Percentiles rank a stretch among this genome's conserved stretches.
Conservation (phyloP, 2,797 vertebrate genomes). For the Eospalax fontanierii region DNA sequence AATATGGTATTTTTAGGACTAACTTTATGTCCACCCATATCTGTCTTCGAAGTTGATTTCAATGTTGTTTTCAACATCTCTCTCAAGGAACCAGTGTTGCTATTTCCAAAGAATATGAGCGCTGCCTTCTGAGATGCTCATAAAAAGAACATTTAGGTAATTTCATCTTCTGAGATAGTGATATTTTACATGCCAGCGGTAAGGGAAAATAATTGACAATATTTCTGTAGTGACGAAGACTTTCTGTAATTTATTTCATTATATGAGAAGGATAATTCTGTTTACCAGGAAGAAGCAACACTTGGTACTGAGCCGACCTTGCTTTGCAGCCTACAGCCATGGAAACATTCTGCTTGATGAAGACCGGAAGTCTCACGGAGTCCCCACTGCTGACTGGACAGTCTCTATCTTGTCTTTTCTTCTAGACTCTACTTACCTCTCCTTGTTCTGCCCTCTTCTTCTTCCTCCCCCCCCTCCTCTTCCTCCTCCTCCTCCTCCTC, state of each 20-base stretch:
- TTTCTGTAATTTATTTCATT: conserved; percentile 52
- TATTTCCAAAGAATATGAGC: not conserved
- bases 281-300: not conserved
- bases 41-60: conserved; percentile 43
- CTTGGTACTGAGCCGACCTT: not conserved
- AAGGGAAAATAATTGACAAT: conserved; percentile 45
- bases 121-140: not conserved
- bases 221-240: conserved; percentile 3
- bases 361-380: not conserved
- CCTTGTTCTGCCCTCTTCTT: not conserved
- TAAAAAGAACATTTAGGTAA: no score
- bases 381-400: no score
- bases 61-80: conserved; percentile 33
- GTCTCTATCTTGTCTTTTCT: not conserved
- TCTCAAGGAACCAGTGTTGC: not conserved
- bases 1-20: not conserved
- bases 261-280: conserved; percentile 50
- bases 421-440: not conserved
- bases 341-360: conserved; percentile 14
- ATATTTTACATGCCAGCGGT: conserved; percentile 28
- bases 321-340: not conserved
- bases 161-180: not conserved
- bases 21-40: not conserved
- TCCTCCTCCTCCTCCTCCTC: not conserved
- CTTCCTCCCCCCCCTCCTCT: not conserved